phyloP scores from a whole-genome alignment of 2,888 invertebrate genomes.

The Mayetiola destructor region DNA sequence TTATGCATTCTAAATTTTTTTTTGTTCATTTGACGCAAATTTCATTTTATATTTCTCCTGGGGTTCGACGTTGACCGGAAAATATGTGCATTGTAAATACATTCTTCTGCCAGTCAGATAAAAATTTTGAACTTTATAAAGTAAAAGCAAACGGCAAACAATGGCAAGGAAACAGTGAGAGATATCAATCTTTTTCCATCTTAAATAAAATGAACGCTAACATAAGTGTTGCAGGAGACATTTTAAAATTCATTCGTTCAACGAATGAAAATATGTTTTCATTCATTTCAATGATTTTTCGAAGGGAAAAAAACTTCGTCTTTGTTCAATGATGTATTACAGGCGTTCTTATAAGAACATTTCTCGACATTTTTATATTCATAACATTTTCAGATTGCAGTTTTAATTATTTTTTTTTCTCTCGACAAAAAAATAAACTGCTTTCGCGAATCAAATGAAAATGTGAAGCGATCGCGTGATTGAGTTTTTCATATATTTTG shows the following conservation, averaged over 20 bases:
- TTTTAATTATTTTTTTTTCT: too few relatives aligned
- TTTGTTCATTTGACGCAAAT: slow-evolving; percentile 10
- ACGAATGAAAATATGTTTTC: too few relatives aligned
- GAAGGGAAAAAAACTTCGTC: background rate
- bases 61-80: background rate
- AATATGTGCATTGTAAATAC: too few relatives aligned
- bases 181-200: slow-evolving; percentile 11
- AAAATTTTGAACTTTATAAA: background rate
- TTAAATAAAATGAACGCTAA: background rate
- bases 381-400: too few relatives aligned
- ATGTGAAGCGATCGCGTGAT: background rate
- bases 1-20: too few relatives aligned
- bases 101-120: too few relatives aligned
- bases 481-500: background rate
- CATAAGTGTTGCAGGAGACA: slow-evolving; percentile 3
- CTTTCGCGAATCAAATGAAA: background rate
- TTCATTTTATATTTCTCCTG: background rate
- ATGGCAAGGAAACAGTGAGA: background rate
- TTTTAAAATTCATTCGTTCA: too few relatives aligned
- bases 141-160: background rate
- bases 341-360: slow-evolving; percentile 3
- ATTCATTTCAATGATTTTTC: too few relatives aligned
- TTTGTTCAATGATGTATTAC: slow-evolving; percentile 7
- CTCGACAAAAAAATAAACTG: too few relatives aligned
- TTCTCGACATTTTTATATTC: background rate